phyloP scores from a whole-genome alignment of 2,113 vertebrate genomes.

The Hucho hucho region DNA sequence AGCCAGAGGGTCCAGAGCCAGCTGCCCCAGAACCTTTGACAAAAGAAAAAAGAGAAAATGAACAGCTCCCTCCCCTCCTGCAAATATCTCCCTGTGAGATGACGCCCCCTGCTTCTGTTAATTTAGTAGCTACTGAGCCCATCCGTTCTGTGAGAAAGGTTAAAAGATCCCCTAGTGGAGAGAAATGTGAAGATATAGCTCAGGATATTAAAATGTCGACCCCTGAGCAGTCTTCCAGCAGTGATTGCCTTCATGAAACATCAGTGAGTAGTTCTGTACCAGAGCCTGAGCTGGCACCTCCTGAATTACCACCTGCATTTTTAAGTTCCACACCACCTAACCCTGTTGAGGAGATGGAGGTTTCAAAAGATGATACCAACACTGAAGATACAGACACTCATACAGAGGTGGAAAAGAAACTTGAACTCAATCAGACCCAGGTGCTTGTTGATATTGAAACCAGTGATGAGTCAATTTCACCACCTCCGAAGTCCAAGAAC shows the following conservation, averaged over 20 bases:
- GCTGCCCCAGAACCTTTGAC: conserved; percentile 18
- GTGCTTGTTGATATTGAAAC: conserved; percentile 62
- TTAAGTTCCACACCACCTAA: conserved; percentile 52
- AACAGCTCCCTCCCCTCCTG: conserved; percentile 29
- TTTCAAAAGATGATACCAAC: conserved; percentile 58
- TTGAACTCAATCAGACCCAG: conserved; percentile 57
- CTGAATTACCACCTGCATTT: conserved; percentile 52
- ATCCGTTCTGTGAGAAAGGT: conserved; percentile 20
- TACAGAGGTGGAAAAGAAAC: conserved; percentile 62
- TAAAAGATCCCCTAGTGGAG: conserved; percentile 56
- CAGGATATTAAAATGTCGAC: conserved; percentile 59
- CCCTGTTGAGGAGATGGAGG: conserved; percentile 64
- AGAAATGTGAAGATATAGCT: conserved; percentile 34
- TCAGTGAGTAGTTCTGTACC: conserved; percentile 68
- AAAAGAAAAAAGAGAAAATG: conserved; percentile 64
- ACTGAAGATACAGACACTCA: conserved; percentile 41
- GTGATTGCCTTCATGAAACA: conserved; percentile 77
- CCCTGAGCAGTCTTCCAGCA: conserved; percentile 62
- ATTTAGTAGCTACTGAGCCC: conserved; percentile 16
- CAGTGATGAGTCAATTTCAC: conserved; percentile 72
- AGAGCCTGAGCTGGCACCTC: conserved; percentile 60
- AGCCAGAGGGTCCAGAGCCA: conserved; percentile 23
- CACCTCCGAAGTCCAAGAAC: conserved; percentile 83
- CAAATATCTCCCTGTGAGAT: conserved; percentile 59
- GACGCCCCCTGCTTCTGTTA: conserved; percentile 39